Percentiles rank a stretch among this genome's conserved stretches.
Evolutionary conservation across 2,113 vertebrate genomes (phyloP).

Genomic region (Python bivittatus): DNA sequence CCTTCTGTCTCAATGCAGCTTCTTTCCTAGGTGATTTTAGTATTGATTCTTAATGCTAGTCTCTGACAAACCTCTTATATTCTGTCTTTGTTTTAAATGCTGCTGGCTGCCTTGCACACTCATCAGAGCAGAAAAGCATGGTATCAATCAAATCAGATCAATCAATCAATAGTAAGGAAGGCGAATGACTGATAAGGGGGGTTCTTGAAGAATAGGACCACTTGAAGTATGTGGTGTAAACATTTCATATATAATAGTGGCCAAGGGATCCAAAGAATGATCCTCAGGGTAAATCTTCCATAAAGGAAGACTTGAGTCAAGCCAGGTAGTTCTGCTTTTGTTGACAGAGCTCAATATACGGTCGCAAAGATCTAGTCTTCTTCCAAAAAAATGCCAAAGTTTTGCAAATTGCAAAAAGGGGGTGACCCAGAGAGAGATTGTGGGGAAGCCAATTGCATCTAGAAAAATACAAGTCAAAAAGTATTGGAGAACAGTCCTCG

Average conservation of each 20-base stretch:
- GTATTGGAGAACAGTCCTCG: background rate
- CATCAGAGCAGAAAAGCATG: background rate
- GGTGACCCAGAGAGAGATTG: background rate
- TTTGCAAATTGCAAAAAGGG: background rate
- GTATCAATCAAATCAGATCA: background rate
- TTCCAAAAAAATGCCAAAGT: background rate
- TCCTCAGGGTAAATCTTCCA: background rate
- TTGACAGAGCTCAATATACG: background rate
- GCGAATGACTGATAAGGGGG: background rate
- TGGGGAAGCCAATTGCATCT: background rate
- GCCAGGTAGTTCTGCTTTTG: background rate
- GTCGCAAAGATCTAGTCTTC: background rate
- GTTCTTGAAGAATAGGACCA: background rate
- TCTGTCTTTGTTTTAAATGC: background rate
- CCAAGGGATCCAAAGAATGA: background rate
- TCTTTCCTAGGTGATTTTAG: background rate
- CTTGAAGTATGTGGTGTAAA: background rate
- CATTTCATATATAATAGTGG: background rate
- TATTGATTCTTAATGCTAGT: background rate
- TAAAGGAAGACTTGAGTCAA: background rate
- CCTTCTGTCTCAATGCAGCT: background rate
- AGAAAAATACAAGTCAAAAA: accelerated
- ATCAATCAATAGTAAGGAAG: background rate
- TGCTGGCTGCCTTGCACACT: background rate
- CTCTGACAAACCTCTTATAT: background rate